Base-by-base conservation (phyloP, 2,113 vertebrate species). In the Chaetorhynchus papuensis region DNA sequence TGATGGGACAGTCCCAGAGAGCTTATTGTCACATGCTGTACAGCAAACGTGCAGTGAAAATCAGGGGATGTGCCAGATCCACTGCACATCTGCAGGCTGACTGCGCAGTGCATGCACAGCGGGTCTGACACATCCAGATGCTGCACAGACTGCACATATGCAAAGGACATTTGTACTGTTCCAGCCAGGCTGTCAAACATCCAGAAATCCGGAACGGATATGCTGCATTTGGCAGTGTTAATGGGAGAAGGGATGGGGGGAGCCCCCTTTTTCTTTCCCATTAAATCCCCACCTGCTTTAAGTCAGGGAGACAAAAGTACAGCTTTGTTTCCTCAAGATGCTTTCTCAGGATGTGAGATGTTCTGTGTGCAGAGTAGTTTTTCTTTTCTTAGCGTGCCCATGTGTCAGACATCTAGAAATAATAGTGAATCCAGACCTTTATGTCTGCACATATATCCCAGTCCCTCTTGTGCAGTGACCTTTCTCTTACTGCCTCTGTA, bases 121-220 rank as follows among this genome's bases (percentile, higher is more conserved):
- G 5, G 19, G 54, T 61, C 76, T 95, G 91, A 81, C 93, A 81
- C 59, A 50, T 95, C 86, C 96, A 96, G 94, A 88, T 95, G 94
- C 91, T 93, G 89, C 83, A 83, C 91, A 97, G 89, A 28, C 66
- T 83, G 90, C 89, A 83, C 90, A 86, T 66, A 61, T 61, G 91
- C 86, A 70, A 39, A 89, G 91, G 72, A 91, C 90, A 78, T 93
- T 94, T 90, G 64, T 52, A 13, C 35, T 56, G 26, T 75, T 94
- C 64, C 93, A 68, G 79, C 11, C 1, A 0, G 68, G 56, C 93
- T 95, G 91, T 87, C 20, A 3, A 92, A 81, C 64, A 45, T 81
- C 83, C 83, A 78, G 72, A 49, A 94, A 64, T 71, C 56, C 5
- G 3, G 64, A 95, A 89, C 11, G 20, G 93, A 92, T 92, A 18